phyloP scores from a whole-genome alignment of 2,113 vertebrate genomes.

The Calidris pygmaea region DNA sequence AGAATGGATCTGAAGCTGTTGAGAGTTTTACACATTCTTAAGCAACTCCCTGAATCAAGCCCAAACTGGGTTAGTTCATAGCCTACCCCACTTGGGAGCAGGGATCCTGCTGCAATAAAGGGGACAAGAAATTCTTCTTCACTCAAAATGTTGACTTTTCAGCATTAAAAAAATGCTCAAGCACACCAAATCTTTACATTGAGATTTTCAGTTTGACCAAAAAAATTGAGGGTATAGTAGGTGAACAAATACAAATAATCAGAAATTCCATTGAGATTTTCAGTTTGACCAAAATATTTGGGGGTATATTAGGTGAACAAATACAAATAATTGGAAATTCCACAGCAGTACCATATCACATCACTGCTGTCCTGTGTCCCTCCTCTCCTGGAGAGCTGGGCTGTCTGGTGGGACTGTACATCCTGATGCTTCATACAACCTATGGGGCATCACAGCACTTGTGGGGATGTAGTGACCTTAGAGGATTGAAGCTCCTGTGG shows the following conservation, averaged over 20 bases:
- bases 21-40: not conserved
- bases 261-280: not conserved
- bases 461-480: fast-evolving
- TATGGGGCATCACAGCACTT: fast-evolving
- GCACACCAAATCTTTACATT: not conserved
- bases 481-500: not conserved
- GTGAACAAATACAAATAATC: not conserved
- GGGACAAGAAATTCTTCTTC: not conserved
- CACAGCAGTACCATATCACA: not conserved
- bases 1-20: not conserved
- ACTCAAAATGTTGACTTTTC: not conserved
- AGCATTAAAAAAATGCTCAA: not conserved
- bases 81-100: not conserved
- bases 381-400: not conserved
- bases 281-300: not conserved
- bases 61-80: not conserved
- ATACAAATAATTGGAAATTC: not conserved
- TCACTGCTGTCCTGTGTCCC: not conserved
- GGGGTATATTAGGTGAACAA: not conserved
- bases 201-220: not conserved
- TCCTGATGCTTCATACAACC: not conserved
- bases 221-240: not conserved
- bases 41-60: not conserved
- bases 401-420: not conserved
- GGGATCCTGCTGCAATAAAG: not conserved